These are phyloP conservation scores for Philantomba maxwellii DNA, from an alignment of 2,113 vertebrate genomes.

Conservation along the genomic window DNA sequence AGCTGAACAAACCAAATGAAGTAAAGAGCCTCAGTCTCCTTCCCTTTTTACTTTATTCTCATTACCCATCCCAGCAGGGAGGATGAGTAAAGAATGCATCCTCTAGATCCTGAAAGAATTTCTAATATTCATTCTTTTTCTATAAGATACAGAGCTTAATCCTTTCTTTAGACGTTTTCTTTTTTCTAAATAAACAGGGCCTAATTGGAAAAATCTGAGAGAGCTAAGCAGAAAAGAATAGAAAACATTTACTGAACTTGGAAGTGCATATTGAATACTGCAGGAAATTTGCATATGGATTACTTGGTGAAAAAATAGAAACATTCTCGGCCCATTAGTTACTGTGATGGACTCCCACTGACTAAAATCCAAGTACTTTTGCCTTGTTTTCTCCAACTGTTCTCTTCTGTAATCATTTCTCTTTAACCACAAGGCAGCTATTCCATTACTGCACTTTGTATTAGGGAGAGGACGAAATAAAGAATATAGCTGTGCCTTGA, in stretches of 20 bases:
- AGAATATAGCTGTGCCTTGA: slow-evolving; percentile 33
- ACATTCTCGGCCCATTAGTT: slow-evolving; percentile 75
- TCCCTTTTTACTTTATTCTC: slow-evolving; percentile 63
- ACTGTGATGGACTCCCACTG: slow-evolving; percentile 69
- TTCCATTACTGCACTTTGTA: slow-evolving; percentile 38
- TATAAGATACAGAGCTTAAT: slow-evolving; percentile 79
- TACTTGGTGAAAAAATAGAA: slow-evolving; percentile 71
- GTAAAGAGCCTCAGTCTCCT: slow-evolving; percentile 59
- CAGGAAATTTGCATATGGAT: slow-evolving; percentile 78
- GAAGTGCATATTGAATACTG: slow-evolving; percentile 74
- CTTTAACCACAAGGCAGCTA: slow-evolving; percentile 41
- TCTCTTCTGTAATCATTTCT: slow-evolving; percentile 67
- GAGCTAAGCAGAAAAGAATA: slow-evolving; percentile 75
- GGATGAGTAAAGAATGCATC: slow-evolving; percentile 71
- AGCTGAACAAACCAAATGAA: slow-evolving; percentile 71
- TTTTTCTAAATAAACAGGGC: slow-evolving; percentile 73
- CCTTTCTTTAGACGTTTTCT: slow-evolving; percentile 75
- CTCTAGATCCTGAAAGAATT: slow-evolving; percentile 74
- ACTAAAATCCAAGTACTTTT: slow-evolving; percentile 69
- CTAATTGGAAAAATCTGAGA: slow-evolving; percentile 81
- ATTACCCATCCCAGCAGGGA: slow-evolving; percentile 69
- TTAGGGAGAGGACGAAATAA: slow-evolving; percentile 41
- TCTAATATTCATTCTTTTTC: slow-evolving; percentile 77
- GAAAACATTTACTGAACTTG: slow-evolving; percentile 76
- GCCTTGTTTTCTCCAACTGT: slow-evolving; percentile 74